Base-by-base conservation (phyloP, 2,888 invertebrate species). In the Cephus spinipes region DNA sequence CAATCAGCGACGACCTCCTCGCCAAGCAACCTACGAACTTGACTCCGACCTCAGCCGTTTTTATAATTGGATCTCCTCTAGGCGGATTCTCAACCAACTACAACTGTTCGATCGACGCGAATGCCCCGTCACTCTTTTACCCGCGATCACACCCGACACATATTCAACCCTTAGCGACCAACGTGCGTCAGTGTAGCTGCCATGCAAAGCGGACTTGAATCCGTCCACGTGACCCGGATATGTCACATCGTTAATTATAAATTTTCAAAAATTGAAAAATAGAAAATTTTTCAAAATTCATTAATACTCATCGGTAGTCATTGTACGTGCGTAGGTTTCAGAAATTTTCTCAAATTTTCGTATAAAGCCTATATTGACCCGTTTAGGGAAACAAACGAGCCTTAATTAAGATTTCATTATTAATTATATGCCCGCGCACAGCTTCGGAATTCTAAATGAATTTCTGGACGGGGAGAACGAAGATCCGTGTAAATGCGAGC, bases 31-130 rank as follows among this genome's bases (percentile, higher is more conserved):
- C 76, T 69, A 32, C 74, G 78, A 78, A 78, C 75, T 78, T 78
- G 75, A 78, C 76, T 73, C 68, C 78, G 73, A 35, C 71, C 75
- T 77, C 77, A 40, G 77, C 71, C 40, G 40, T 76, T 30, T 73
- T 78, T 68, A 71, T 76, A 78, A 78, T 78, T 73, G 76, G 76
- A 76, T 78, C 71, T 73, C 30, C 68, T 71, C 32, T 33, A 32
- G 30, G 74, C 23, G 73, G 73, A 31, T 73, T 73, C 73, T 15
- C 73, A n/a, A 30, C 34, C 32, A n/a, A n/a, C 73, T 31, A 23
- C 23, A 15, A 73, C 35, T n/a, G 6, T 40, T 15, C 40, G 40
- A 40, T 40, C 40, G 40, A 40, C 40, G 15, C 40, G 15, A 4
- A 15, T 40, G 0, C 1, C 40, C 15, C 15, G 40, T 40, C 40